Evolutionary conservation across 2,888 invertebrate species (phyloP).

Genomic region (Xylota sylvarum): DNA sequence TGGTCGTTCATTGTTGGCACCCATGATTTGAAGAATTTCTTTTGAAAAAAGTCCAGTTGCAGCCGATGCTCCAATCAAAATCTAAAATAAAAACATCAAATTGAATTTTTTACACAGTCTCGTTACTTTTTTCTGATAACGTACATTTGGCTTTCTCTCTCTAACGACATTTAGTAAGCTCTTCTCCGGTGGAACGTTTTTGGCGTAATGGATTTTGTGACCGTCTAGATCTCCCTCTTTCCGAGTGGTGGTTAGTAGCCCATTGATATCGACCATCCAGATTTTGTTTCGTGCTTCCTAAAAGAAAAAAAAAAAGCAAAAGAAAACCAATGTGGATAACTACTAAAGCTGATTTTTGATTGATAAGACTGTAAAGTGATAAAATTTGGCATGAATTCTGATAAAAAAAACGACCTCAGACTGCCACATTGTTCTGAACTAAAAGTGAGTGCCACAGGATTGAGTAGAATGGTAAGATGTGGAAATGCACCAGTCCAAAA

Average conservation of each 20-base stretch:
- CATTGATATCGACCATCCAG: constrained; percentile 98
- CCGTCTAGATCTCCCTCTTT: constrained; percentile 88
- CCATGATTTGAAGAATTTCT: constrained; percentile 94
- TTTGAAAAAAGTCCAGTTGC: constrained; percentile 96
- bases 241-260: constrained; percentile 91
- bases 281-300: constrained; percentile 94
- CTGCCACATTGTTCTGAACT: no score
- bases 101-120: background rate
- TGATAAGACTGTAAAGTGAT: no score
- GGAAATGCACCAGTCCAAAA: no score
- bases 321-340: background rate
- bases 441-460: no score
- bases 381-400: no score
- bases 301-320: background rate
- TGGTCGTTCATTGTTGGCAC: constrained; percentile 93
- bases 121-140: constrained; percentile 76
- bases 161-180: constrained; percentile 92
- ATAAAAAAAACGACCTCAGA: no score
- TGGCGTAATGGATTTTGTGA: constrained; percentile 90
- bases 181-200: constrained; percentile 91
- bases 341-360: background rate
- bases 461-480: no score
- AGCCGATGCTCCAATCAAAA: constrained; percentile 93
- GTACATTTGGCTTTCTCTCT: constrained; percentile 95
- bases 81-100: constrained; percentile 78